These are phyloP conservation scores for rabbit (Oryctolagus cuniculus) DNA, from an alignment of 2,113 vertebrate genomes.

Conservation along the genomic window DNA sequence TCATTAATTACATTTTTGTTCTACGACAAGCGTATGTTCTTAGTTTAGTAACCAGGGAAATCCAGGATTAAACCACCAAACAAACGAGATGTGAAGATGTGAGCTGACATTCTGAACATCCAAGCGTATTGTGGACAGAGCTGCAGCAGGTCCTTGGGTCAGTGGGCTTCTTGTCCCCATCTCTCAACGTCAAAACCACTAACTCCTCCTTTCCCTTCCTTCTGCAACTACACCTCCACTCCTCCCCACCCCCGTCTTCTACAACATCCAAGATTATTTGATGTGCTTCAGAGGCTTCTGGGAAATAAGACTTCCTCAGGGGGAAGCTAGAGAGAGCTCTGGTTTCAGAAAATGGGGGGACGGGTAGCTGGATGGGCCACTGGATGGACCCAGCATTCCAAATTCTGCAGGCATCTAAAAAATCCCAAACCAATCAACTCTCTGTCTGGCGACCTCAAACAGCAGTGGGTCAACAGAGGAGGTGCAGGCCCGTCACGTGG, in stretches of 20 bases:
- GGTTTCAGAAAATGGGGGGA: neutral
- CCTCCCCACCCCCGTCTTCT: neutral
- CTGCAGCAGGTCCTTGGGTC: neutral
- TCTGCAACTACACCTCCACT: neutral
- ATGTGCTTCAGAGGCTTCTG: neutral
- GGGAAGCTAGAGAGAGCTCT: neutral
- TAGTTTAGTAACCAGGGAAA: constrained; percentile 11
- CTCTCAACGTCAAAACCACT: neutral
- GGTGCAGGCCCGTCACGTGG: neutral
- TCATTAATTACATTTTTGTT: neutral
- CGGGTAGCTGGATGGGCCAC: neutral
- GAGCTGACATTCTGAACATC: neutral
- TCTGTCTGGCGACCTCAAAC: neutral
- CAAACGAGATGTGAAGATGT: neutral
- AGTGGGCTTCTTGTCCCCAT: neutral
- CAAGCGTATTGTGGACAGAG: neutral
- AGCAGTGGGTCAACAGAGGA: neutral
- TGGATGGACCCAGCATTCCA: neutral
- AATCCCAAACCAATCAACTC: neutral
- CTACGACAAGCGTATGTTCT: neutral
- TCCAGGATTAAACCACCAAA: neutral
- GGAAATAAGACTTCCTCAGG: neutral
- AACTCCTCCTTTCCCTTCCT: neutral
- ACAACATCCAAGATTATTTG: constrained; percentile 17
- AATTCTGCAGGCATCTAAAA: neutral